Percentiles rank a stretch among this genome's conserved stretches.
Conservation (phyloP, 30 jellyfish, hydroid and myxozoan genomes). For the Aurelia sp. region DNA sequence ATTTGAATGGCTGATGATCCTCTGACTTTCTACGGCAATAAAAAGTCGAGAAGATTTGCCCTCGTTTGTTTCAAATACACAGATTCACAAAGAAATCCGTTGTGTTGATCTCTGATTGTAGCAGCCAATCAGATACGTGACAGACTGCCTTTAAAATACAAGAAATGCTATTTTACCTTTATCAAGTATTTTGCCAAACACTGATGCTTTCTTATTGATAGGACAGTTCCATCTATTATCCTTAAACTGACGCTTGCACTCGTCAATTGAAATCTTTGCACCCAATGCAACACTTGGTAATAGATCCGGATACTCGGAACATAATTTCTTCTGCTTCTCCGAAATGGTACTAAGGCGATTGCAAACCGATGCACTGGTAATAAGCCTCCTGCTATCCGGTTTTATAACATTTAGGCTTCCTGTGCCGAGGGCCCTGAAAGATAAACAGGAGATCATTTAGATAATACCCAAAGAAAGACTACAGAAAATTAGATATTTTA, state of each 20-base stretch:
- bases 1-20: no score
- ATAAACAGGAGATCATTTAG: no score
- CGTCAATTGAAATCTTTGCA: constrained; percentile 77
- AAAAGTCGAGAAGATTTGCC: no score
- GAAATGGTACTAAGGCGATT: constrained; percentile 65
- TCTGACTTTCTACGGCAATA: no score
- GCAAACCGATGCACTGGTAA: constrained; percentile 58
- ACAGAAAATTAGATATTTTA: no score
- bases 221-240: constrained; percentile 94
- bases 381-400: constrained; percentile 15
- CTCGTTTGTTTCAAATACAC: no score
- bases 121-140: no score
- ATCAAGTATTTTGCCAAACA: constrained; percentile 93
- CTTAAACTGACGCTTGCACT: constrained; percentile 87
- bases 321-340: constrained; percentile 77
- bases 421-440: constrained; percentile 91
- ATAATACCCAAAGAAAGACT: no score
- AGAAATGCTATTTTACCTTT: constrained; percentile 58
- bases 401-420: constrained; percentile 51
- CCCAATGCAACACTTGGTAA: constrained; percentile 93
- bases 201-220: constrained; percentile 68
- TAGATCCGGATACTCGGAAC: constrained; percentile 89
- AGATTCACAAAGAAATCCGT: no score
- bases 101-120: no score
- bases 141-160: no score